Base-by-base conservation (phyloP, 2,797 vertebrate species). In the Chrysocyon brachyurus region DNA sequence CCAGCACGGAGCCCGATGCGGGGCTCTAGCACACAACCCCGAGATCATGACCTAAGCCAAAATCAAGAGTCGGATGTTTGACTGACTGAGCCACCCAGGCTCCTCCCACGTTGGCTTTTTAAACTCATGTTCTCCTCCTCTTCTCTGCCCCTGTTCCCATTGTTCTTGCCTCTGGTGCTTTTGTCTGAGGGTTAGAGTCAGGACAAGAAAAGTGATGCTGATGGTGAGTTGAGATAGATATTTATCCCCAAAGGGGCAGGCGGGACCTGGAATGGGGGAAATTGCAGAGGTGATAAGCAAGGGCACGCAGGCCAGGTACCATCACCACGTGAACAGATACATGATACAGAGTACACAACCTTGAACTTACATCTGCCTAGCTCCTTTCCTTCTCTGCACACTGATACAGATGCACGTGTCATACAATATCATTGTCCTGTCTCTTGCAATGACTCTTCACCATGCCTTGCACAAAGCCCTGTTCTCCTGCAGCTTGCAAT, bases 191-290 rank as follows among this genome's bases (percentile, higher is more conserved):
- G 3, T 77, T 56, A 77, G 28, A 66, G n/a, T 57, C 36, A 59
- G 22, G 19, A 22, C 12, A 68, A 87, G 33, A 87, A 82, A 49
- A 33, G 28, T 59, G 54, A 90, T 84, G 28, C 40, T 96, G 16
- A 26, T 10, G 21, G 73, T 19, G 61, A 96, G 64, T 2, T 64
- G 24, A 49, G 63, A 17, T 24, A 85, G 52, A 64, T 12, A 57
- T 86, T 97, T 84, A 81, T 72, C n/a, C 24, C 68, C 90, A 54
- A 91, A 79, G 61, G 87, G 54, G 78, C 54, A 73, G 9, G 11
- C 63, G 10, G 24, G 33, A 85, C 19, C 87, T 31, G 15, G 72
- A 49, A 68, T 66, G 31, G 14, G n/a, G 22, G 5, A 91, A 73
- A 64, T 1, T 68, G 49, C n/a, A 12, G 36, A 91, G 56, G n/a